Evolutionary conservation across 2,113 vertebrate genomes (phyloP), one percentile per base, ranked within the genome.

Genomic region (Cyphomyrus discorhynchus): DNA sequence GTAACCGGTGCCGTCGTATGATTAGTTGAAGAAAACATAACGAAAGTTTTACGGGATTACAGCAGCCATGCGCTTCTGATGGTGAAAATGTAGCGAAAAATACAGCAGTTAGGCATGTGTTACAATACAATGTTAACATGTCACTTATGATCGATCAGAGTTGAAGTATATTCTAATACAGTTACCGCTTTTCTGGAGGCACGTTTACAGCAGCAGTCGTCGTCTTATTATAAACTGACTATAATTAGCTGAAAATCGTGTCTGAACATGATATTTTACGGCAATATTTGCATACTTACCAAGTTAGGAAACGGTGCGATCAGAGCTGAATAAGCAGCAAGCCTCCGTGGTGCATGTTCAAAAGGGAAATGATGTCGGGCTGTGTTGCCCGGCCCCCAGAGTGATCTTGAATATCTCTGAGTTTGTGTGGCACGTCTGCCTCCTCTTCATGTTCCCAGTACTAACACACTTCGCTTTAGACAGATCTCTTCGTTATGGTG

Each of bases 361-460:
- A 45, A 66, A 5, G 88, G 35, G 53, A 88, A 88, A 88, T 80
- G 62, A 66, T 88, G 45, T 77, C 88, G 88, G n/a, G 88, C 24
- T 27, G 88, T 27, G 66, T 46, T 13, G 66, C 13, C 47, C 27
- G 45, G 47, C 49, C 49, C 27, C 49, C 47, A 7, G 42, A 17
- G 58, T 21, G 87, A 39, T 70, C 74, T 39, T 49, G 11, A 47
- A 19, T 35, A 27, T 77, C 45, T 88, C 13, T 46, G 80, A n/a
- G 21, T 49, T n/a, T 31, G 47, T 86, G 24, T 49, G 83, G 74
- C 74, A 42, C 35, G 74, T 6, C 74, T 80, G 35, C 35, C n/a
- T 70, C 62, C 62, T 70, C 62, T 31, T 27, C 27, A 13, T 27
- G 62, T 27, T 27, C 62, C 62, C n/a, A 70, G 27, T 27, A 31